Evolutionary conservation across 2,888 invertebrate genomes (phyloP).

Genomic region (Drosophila falleni): DNA sequence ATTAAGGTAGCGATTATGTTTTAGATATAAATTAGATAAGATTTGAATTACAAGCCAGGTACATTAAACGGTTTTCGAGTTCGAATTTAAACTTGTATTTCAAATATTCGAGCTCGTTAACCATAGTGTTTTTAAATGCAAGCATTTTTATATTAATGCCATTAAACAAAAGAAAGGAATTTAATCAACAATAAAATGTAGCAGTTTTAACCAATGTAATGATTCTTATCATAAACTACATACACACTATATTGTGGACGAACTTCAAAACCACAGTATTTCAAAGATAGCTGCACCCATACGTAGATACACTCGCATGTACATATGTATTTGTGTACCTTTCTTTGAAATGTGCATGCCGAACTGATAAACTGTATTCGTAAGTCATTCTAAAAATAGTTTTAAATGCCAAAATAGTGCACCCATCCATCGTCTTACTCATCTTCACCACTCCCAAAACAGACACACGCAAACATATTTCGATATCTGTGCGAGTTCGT

Average conservation of each 20-base stretch:
- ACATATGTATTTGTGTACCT: background rate
- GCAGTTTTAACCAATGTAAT: background rate
- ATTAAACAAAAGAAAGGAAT: background rate
- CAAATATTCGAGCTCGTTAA: background rate
- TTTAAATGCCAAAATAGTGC: conserved; percentile 62
- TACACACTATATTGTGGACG: background rate
- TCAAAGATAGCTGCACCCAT: conserved; percentile 14
- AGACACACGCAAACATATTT: conserved; percentile 13
- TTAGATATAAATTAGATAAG: background rate
- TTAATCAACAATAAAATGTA: background rate
- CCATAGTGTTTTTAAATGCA: background rate
- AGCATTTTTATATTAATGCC: background rate
- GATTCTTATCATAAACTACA: conserved; percentile 3
- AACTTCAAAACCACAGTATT: background rate
- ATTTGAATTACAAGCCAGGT: background rate
- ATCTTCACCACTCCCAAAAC: conserved; percentile 60
- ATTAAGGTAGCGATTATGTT: background rate
- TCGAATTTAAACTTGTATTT: background rate
- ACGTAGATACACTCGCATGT: background rate
- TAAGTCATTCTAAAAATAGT: conserved; percentile 71
- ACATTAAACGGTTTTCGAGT: background rate
- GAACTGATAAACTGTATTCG: conserved; percentile 66
- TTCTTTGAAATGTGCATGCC: conserved; percentile 60
- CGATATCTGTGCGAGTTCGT: conserved; percentile 12
- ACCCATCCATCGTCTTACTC: conserved; percentile 51